Conservation (phyloP, 1,140 invertebrate genomes). For the Diabrotica undecimpunctata region DNA sequence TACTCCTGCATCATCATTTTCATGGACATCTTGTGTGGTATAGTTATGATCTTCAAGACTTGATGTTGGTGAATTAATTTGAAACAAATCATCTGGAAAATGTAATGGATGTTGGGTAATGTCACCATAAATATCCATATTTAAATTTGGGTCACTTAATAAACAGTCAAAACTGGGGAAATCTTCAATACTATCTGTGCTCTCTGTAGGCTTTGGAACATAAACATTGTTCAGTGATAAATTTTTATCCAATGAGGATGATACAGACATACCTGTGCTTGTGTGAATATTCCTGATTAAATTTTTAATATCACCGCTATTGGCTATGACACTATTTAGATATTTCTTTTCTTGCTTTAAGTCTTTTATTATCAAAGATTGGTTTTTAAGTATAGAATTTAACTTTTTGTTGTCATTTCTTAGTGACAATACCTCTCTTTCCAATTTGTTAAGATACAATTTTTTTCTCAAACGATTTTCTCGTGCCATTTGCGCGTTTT, state of each 20-base stretch:
- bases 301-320: conserved; percentile 49
- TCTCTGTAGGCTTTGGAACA: conserved; percentile 24
- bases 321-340: conserved; percentile 52
- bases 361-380: conserved; percentile 48
- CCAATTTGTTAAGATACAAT: conserved; percentile 53
- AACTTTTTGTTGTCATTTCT: conserved; percentile 51
- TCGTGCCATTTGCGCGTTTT: conserved; percentile 57
- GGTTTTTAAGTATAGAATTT: conserved; percentile 48
- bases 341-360: conserved; percentile 53
- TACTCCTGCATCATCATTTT: conserved; percentile 45
- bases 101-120: conserved; percentile 20
- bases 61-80: neutral
- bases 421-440: conserved; percentile 49
- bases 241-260: conserved; percentile 33
- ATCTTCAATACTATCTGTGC: conserved; percentile 12
- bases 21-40: conserved; percentile 18
- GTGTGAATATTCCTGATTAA: conserved; percentile 49
- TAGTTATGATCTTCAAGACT: conserved; percentile 35
- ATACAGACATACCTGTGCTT: conserved; percentile 41
- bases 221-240: conserved; percentile 23
- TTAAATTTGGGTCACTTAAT: conserved; percentile 23
- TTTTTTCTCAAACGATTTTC: conserved; percentile 59
- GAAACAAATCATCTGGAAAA: neutral
- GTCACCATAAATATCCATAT: conserved; percentile 25
- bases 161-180: conserved; percentile 24